These are phyloP conservation scores for Laterallus jamaicensis DNA, from an alignment of 2,113 vertebrate species.

Conservation along the genomic window DNA sequence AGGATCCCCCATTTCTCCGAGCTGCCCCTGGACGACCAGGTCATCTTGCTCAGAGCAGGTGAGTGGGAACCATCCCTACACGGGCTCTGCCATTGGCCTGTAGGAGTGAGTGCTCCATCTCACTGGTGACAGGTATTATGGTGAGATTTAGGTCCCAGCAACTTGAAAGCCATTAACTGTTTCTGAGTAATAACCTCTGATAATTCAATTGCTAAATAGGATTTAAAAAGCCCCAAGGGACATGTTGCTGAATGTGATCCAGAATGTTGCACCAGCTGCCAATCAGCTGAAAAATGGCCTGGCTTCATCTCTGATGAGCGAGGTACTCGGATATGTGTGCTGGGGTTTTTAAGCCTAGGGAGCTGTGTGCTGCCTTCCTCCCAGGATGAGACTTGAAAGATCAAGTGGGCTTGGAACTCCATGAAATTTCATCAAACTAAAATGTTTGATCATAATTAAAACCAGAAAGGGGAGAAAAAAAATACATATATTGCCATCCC, in stretches of 20 bases:
- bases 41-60: constrained; percentile 96
- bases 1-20: constrained; percentile 96
- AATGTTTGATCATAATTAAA: constrained; percentile 56
- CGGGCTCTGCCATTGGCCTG: rapidly evolving
- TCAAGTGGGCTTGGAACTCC: background rate
- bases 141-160: background rate
- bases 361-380: background rate
- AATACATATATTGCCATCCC: background rate
- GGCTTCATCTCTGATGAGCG: background rate
- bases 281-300: background rate
- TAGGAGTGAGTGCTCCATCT: background rate
- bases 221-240: background rate
- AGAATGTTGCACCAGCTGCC: background rate
- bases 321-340: background rate
- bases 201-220: background rate
- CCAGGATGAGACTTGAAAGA: background rate
- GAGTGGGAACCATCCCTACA: background rate
- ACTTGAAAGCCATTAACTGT: background rate
- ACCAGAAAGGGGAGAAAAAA: constrained; percentile 20
- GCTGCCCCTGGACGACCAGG: constrained; percentile 96
- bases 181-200: background rate
- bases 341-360: background rate
- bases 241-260: background rate
- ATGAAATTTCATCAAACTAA: background rate
- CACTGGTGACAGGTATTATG: rapidly evolving